Conservation (phyloP, 2,888 invertebrate genomes). For the Andrena trimmerana region DNA sequence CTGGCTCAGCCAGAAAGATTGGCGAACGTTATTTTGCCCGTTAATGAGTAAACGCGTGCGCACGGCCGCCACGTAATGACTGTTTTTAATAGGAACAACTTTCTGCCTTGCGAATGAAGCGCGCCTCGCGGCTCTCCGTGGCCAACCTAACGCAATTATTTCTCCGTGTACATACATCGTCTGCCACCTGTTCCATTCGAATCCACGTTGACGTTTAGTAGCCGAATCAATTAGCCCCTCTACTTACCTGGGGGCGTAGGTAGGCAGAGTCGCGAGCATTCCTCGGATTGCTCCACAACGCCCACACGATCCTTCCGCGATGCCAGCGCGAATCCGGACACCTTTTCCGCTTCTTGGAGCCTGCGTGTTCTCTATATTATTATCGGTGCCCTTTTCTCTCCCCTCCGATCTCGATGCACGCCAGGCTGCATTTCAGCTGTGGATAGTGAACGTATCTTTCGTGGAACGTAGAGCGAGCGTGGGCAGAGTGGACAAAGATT, state of each 20-base stretch:
- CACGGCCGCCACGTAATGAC: slow-evolving; percentile 40
- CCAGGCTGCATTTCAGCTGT: background rate
- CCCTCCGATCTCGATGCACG: background rate
- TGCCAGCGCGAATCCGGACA: no score
- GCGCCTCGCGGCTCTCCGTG: slow-evolving; percentile 8
- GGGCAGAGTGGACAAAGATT: background rate
- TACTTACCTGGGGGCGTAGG: background rate
- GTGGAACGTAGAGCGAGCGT: background rate
- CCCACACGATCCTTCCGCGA: background rate
- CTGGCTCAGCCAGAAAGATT: slow-evolving; percentile 55
- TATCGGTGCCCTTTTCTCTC: background rate
- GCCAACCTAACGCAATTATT: slow-evolving; percentile 39
- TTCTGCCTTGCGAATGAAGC: slow-evolving; percentile 43
- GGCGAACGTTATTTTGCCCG: slow-evolving; percentile 50
- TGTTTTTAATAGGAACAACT: slow-evolving; percentile 53
- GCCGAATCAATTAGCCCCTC: slow-evolving; percentile 35
- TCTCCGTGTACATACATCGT: slow-evolving; percentile 12
- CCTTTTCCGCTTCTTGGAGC: background rate
- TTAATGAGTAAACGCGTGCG: slow-evolving; percentile 52
- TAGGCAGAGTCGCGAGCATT: background rate
- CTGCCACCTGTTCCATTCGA: slow-evolving; percentile 47
- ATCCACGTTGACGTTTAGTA: slow-evolving; percentile 39
- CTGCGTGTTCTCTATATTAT: no score
- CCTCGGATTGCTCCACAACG: background rate
- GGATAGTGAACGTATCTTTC: background rate